phyloP scores from a whole-genome alignment of 2,113 vertebrate species.

The Penelope pileata region DNA sequence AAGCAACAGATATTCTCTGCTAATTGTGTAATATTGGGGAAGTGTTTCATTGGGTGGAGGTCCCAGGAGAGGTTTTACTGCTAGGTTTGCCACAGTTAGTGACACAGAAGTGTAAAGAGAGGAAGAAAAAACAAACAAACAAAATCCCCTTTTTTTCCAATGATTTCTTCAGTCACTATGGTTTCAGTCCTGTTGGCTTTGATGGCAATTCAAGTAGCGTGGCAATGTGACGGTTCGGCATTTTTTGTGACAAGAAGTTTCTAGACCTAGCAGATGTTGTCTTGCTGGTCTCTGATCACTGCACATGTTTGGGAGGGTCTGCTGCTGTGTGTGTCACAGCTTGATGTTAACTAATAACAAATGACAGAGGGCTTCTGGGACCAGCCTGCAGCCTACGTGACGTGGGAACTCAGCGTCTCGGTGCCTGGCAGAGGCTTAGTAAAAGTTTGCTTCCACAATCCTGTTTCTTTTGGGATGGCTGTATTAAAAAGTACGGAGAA shows the following conservation, averaged over 20 bases:
- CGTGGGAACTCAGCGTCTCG: constrained; percentile 51
- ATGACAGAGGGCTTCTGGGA: constrained; percentile 45
- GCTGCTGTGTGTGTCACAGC: neutral
- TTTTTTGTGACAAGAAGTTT: constrained; percentile 57
- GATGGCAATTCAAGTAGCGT: neutral
- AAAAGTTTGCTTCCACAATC: constrained; percentile 49
- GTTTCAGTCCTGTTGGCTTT: neutral
- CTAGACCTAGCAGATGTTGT: neutral
- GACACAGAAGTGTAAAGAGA: neutral
- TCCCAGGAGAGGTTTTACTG: neutral
- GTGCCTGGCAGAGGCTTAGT: neutral
- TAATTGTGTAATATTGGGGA: neutral
- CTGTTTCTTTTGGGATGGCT: neutral
- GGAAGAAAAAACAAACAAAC: neutral
- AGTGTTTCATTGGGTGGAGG: neutral
- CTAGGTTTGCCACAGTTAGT: neutral
- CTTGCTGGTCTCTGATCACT: constrained; percentile 44
- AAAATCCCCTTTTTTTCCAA: neutral
- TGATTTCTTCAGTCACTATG: neutral
- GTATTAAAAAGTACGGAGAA: neutral
- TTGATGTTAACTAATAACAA: constrained; percentile 32
- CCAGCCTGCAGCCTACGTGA: neutral
- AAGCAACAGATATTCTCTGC: neutral
- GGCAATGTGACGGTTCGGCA: constrained; percentile 35
- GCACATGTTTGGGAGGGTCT: constrained; percentile 49